These are phyloP conservation scores for Coracopsis vasa DNA, from an alignment of 2,113 vertebrate genomes.

Conservation along the genomic window DNA sequence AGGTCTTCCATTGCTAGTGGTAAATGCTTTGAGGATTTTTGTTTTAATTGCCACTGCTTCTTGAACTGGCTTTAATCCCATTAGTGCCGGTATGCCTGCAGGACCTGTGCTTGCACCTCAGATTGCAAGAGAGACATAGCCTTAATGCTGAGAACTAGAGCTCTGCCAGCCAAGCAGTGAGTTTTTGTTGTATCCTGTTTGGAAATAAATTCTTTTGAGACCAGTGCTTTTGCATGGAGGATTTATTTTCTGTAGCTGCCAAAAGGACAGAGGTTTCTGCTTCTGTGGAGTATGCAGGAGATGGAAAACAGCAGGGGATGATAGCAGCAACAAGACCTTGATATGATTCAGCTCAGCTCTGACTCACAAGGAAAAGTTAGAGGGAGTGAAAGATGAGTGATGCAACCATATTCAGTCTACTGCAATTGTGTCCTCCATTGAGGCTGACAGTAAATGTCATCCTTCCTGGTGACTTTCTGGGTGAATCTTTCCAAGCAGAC, in stretches of 20 bases:
- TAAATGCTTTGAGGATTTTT: constrained; percentile 50
- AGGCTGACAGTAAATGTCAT: neutral
- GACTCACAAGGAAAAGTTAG: constrained; percentile 1
- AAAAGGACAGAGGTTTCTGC: neutral
- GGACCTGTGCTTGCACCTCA: constrained; percentile 15
- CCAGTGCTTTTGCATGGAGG: neutral
- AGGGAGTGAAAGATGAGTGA: neutral
- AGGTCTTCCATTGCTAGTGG: neutral
- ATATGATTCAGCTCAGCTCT: neutral
- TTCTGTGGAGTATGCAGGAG: neutral
- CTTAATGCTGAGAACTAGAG: constrained; percentile 39
- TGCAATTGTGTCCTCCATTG: neutral
- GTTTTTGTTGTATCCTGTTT: constrained; percentile 16
- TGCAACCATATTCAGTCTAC: neutral
- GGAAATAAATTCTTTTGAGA: neutral
- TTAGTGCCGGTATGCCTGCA: constrained; percentile 42
- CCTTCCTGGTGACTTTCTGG: neutral
- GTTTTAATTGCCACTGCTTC: constrained; percentile 50
- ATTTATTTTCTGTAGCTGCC: neutral
- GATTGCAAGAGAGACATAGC: neutral
- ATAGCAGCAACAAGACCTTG: neutral
- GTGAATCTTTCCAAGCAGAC: neutral
- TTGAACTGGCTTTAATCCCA: constrained; percentile 41
- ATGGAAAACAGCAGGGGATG: neutral
- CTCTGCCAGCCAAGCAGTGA: neutral